Base-by-base conservation (phyloP, 30 jellyfish, hydroid and myxozoan genomes). In the Turritopsis dohrnii region DNA sequence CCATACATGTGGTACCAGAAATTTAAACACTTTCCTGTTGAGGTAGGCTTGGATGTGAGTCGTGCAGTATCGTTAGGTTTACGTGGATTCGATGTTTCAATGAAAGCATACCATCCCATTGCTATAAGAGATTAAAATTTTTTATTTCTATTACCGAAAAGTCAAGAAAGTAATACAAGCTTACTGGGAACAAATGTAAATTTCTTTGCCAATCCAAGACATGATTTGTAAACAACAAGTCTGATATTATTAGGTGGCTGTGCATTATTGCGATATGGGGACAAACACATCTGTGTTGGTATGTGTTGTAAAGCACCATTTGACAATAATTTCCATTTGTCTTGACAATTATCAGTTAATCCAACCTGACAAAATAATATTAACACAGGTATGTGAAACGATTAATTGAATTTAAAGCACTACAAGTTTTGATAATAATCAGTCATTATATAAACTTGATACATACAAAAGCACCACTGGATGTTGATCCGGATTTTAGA, bases 1-100 rank as follows among this genome's bases (percentile, higher is more conserved):
- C 98, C 98, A 85, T 88, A 93, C 98, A 93, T 93, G 88, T 93
- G 98, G 84, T 93, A 93, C 98, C 98, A 93, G 93, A 93, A 93
- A 71, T 93, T 93, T 73, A 93, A 83, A 71, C 98, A 93, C 75
- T 88, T 89, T 13, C 94, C 83, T 24, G 71, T 66, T 60, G 88
- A 66, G 19, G 96, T 87, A n/a, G 87, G 83, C 18, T 89, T 28
- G 3, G 96, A 88, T 18, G 88, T 66, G 5, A 93, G 73, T 31
- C 98, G 80, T 71, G 98, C 98, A 8, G 98, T 93, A 93, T 93
- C 98, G 65, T 93, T 93, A 52, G 89, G 89, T 75, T 80, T 82
- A 22, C 98, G 90, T 71, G 98, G 98, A 7, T 87, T 66, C 13
- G 96, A 88, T 18, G 96, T 29, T 73, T 93, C 98, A 52, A 93